A percentile compares a stretch with the other conserved stretches of the same genome.
phyloP scores from a whole-genome alignment of 1,140 invertebrate genomes.

The Drosophila parabipectinata region DNA sequence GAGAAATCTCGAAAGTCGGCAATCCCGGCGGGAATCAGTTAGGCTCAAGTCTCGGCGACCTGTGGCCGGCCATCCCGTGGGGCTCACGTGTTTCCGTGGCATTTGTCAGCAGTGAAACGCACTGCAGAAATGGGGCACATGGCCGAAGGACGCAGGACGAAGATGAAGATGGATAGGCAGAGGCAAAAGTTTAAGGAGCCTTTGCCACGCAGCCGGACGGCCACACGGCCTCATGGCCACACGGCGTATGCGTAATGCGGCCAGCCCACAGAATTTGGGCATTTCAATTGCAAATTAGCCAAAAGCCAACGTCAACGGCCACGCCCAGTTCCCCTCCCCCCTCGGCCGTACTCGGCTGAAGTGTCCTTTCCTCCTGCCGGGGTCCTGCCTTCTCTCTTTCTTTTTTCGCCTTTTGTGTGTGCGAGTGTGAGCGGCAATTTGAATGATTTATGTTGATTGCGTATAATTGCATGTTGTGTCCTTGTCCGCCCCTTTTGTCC shows the following conservation, averaged over 20 bases:
- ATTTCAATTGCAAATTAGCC: constrained; percentile 80
- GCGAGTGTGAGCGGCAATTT: constrained; percentile 57
- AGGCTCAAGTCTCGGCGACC: constrained; percentile 4
- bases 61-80: constrained; percentile 1
- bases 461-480: constrained; percentile 78
- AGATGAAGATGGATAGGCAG: constrained; percentile 25
- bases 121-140: background rate
- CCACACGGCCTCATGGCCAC: constrained; percentile 34
- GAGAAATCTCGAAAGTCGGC: background rate
- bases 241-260: constrained; percentile 65
- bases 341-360: background rate
- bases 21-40: background rate
- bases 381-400: background rate
- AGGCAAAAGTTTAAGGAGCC: constrained; percentile 31
- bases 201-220: constrained; percentile 37
- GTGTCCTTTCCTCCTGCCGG: too few species aligned
- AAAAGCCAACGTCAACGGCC: constrained; percentile 25
- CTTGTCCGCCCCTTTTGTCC: constrained; percentile 45
- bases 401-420: constrained; percentile 2
- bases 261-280: constrained; percentile 60
- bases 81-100: constrained; percentile 54
- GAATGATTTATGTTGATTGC: constrained; percentile 81
- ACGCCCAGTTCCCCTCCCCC: background rate
- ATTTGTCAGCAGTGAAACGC: constrained; percentile 47
- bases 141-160: background rate